phyloP scores from a whole-genome alignment of 2,888 invertebrate species.

The Tridacna gigas region DNA sequence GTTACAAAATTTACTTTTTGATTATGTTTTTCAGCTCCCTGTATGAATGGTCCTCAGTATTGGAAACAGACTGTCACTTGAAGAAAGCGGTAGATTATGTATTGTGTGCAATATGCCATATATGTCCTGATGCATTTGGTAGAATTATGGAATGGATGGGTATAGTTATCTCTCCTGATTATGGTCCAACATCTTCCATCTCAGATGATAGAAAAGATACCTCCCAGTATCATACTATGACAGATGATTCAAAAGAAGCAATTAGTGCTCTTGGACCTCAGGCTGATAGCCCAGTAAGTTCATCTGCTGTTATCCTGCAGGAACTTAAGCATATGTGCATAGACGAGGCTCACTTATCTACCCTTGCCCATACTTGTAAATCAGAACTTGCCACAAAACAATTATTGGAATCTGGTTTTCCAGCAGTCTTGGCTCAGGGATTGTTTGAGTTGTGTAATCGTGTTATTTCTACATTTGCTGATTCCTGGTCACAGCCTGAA shows the following conservation, averaged over 20 bases:
- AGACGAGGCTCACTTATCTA: constrained; percentile 88
- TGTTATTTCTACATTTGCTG: constrained; percentile 76
- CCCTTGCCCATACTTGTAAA: constrained; percentile 92
- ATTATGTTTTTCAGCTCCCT: constrained; percentile 86
- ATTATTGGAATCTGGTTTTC: constrained; percentile 91
- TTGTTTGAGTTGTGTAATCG: constrained; percentile 82
- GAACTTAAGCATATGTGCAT: constrained; percentile 78
- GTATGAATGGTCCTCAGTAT: constrained; percentile 91
- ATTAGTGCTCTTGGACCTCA: constrained; percentile 67
- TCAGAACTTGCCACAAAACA: constrained; percentile 91
- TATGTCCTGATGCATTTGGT: constrained; percentile 91
- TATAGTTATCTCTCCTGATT: constrained; percentile 80
- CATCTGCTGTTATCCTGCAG: constrained; percentile 66
- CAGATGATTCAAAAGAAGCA: constrained; percentile 85
- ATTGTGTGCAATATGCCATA: constrained; percentile 94
- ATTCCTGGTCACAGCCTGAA: constrained; percentile 71
- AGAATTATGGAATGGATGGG: constrained; percentile 91
- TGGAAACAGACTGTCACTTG: constrained; percentile 89
- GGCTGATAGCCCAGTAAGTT: constrained; percentile 33
- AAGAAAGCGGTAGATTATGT: constrained; percentile 94
- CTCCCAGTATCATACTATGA: constrained; percentile 83
- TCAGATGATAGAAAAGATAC: constrained; percentile 87
- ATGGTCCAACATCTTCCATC: constrained; percentile 87
- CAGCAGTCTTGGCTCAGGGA: constrained; percentile 82
- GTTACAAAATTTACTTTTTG: too few relatives aligned